Evolutionary conservation across 2,113 vertebrate species (phyloP), one percentile per base, ranked within the genome.

Genomic region (Limanda limanda): DNA sequence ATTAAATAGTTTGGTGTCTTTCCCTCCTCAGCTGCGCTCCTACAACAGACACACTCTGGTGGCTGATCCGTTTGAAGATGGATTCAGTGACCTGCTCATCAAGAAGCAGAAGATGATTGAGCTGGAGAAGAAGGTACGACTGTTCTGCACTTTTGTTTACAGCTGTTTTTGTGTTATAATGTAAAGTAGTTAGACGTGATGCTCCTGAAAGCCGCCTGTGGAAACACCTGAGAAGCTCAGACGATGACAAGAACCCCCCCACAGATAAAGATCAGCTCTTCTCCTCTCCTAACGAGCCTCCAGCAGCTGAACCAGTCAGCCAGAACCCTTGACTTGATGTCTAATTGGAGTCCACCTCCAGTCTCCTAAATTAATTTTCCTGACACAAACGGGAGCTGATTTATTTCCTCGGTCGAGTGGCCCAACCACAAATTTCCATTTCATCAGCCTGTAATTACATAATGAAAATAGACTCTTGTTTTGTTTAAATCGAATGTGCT

Each of bases 31-130:
- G 98, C 85, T 99, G 81, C 95, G 96, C 40, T 99, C 97, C 54
- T 99, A 99, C 91, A 99, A 99, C 93, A 94, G 97, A 71, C 97
- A 99, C 89, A 98, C 97, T 0, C 94, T 99, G 79, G 92, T 99
- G 92, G 96, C 92, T 0, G 98, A 99, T 72, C 98, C 97, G 9
- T 97, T 93, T 0, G 98, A 99, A 86, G 97, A 99, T 0, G 96
- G 96, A 71, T 94, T 96, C 92, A 94, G 93, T 54, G 96, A 99
- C 81, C 92, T 98, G 76, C 79, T 99, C 1, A 76, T 99, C 24
- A 94, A 97, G 82, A 96, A 95, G 85, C 96, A 96, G 76, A 97
- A 93, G 86, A 95, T 95, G 62, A 92, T 95, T 23, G 95, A 96
- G 18, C 86, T 97, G 82, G 97, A 98, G 47, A 96, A 95, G 84